Conservation (phyloP, 2,113 vertebrate species). For the Alosa alosa region DNA sequence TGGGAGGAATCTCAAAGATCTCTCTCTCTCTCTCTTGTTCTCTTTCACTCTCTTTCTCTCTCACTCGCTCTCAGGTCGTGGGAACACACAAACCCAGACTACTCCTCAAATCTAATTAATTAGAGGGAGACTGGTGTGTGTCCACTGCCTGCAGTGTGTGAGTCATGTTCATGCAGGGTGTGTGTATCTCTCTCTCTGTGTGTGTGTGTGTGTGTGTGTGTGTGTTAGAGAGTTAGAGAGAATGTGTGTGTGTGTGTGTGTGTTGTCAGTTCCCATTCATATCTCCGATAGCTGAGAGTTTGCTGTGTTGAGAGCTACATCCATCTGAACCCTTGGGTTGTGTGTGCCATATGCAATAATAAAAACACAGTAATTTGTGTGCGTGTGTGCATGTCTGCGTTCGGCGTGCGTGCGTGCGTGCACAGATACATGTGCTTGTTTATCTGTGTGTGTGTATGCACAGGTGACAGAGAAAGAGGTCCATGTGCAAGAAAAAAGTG, state of each 20-base stretch:
- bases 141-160: constrained; percentile 6
- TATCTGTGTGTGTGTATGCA: constrained; percentile 52
- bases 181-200: neutral
- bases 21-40: neutral
- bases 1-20: neutral
- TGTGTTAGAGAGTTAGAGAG: neutral
- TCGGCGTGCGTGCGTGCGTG: neutral
- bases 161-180: neutral
- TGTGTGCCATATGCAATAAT: neutral
- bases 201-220: neutral
- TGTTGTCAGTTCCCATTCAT: neutral
- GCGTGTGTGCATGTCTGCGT: neutral
- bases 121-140: constrained; percentile 25
- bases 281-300: neutral
- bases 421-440: neutral
- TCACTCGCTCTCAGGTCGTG: constrained; percentile 37
- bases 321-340: neutral
- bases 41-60: neutral
- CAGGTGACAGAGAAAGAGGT: neutral
- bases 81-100: constrained; percentile 45
- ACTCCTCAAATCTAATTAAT: constrained; percentile 53
- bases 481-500: neutral
- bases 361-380: neutral
- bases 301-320: neutral
- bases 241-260: no score